A percentile compares a stretch with the other conserved stretches of the same genome.
Evolutionary conservation across 2,797 vertebrate species (phyloP).

Genomic region (Anguilla megastoma): DNA sequence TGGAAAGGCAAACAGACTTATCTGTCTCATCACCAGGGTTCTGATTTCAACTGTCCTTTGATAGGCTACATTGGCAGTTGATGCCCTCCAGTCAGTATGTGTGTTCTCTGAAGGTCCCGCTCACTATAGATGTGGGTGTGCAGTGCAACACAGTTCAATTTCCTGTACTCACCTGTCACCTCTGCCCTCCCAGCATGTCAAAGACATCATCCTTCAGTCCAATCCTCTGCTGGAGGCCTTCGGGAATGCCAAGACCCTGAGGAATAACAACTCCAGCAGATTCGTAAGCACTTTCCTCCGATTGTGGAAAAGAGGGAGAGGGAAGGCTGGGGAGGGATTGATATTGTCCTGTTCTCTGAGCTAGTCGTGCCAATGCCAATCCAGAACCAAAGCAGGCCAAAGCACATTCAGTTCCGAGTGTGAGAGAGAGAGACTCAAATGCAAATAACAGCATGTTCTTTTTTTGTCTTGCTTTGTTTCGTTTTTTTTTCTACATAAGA

Average conservation of each 20-base stretch:
- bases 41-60: conserved; percentile 65
- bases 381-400: conserved; percentile 41
- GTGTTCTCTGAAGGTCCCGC: conserved; percentile 20
- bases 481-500: conserved; percentile 6
- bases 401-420: conserved; percentile 33
- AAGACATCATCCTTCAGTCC: conserved; percentile 98
- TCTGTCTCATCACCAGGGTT: conserved; percentile 45
- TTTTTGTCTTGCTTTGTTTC: background rate
- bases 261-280: conserved; percentile 98
- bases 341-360: background rate
- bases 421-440: conserved; percentile 29
- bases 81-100: conserved; percentile 60
- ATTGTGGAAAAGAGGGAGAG: background rate
- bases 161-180: background rate
- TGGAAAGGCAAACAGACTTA: conserved; percentile 49
- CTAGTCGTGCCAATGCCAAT: background rate
- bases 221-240: conserved; percentile 97
- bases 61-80: conserved; percentile 52
- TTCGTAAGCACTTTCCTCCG: conserved; percentile 77
- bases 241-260: conserved; percentile 94
- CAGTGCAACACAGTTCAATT: background rate
- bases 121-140: background rate
- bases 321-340: background rate
- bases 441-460: conserved; percentile 38
- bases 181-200: conserved; percentile 82